Percentiles rank a stretch among this genome's conserved stretches.
These are phyloP conservation scores for Rhipidura dahli DNA, from an alignment of 2,113 vertebrate species.

Conservation along the genomic window DNA sequence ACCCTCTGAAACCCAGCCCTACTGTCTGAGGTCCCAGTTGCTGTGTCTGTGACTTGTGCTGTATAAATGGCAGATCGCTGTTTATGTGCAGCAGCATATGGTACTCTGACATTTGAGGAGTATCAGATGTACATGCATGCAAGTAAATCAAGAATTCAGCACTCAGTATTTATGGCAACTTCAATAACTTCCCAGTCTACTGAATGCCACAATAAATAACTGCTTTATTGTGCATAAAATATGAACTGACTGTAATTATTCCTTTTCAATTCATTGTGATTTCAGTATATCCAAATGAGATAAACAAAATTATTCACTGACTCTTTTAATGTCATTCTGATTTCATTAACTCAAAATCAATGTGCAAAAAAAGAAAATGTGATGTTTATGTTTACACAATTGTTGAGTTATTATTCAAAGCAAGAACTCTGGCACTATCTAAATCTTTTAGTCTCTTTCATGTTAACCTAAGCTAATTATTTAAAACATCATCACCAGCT, in stretches of 20 bases:
- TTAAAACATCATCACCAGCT: neutral
- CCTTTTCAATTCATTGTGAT: neutral
- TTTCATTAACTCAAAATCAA: neutral
- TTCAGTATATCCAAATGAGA: neutral
- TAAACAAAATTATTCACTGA: neutral
- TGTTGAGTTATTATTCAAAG: neutral
- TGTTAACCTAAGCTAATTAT: neutral
- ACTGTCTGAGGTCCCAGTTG: neutral
- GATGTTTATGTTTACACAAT: neutral
- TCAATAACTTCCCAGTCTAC: conserved; percentile 13
- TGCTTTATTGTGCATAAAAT: neutral
- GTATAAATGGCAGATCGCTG: neutral
- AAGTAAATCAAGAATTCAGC: conserved; percentile 41
- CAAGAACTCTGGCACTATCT: neutral
- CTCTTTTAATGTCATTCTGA: neutral
- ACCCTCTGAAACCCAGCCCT: neutral
- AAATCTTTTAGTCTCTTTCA: neutral
- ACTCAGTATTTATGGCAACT: neutral
- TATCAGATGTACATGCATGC: neutral
- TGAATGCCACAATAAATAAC: neutral
- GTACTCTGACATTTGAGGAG: neutral
- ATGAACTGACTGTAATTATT: neutral
- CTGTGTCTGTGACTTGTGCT: neutral
- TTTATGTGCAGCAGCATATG: neutral
- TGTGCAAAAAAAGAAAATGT: neutral